Evolutionary conservation across 2,888 invertebrate species (phyloP).

Genomic region (Drosophila ezoana): DNA sequence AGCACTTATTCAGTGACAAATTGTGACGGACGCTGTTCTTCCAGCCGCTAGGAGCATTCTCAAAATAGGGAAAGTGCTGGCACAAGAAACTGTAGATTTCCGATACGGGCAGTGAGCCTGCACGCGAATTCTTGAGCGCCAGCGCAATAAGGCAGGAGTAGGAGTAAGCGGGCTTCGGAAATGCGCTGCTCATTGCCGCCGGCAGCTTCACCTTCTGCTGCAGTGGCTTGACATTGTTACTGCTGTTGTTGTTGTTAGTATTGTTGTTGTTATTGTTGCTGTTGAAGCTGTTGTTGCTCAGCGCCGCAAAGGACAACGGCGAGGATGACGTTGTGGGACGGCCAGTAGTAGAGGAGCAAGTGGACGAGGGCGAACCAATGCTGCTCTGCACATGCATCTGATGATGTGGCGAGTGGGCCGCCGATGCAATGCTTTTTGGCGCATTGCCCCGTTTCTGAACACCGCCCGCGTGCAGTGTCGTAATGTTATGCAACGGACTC

Average conservation of each 20-base stretch:
- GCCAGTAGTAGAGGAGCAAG: conserved; percentile 25
- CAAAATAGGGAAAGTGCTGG: conserved; percentile 99
- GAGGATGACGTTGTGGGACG: conserved; percentile 44
- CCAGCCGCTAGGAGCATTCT: conserved; percentile 99
- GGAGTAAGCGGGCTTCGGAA: conserved; percentile 98
- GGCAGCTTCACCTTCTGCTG: conserved; percentile 76
- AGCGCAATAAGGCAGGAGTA: conserved; percentile 99
- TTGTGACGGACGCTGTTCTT: conserved; percentile 99
- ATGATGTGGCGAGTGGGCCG: conserved; percentile 78
- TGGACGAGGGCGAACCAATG: conserved; percentile 66
- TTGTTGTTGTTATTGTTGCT: conserved; percentile 49
- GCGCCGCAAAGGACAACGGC: conserved; percentile 46
- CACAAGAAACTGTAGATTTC: conserved; percentile 99
- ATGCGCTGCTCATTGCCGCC: conserved; percentile 85
- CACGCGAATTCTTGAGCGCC: conserved; percentile 97
- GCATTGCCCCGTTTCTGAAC: conserved; percentile 75
- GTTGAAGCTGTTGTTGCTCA: conserved; percentile 26
- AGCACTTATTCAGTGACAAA: conserved; percentile 98
- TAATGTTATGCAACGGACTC: conserved; percentile 79
- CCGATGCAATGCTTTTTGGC: conserved; percentile 82
- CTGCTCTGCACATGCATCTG: conserved; percentile 57
- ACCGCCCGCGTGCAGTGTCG: conserved; percentile 58
- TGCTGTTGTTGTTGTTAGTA: conserved; percentile 14
- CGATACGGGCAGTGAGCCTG: conserved; percentile 97
- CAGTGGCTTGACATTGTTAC: conserved; percentile 67